Evolutionary conservation across 2,797 vertebrate genomes (phyloP).

Genomic region (Acridotheres tristis): DNA sequence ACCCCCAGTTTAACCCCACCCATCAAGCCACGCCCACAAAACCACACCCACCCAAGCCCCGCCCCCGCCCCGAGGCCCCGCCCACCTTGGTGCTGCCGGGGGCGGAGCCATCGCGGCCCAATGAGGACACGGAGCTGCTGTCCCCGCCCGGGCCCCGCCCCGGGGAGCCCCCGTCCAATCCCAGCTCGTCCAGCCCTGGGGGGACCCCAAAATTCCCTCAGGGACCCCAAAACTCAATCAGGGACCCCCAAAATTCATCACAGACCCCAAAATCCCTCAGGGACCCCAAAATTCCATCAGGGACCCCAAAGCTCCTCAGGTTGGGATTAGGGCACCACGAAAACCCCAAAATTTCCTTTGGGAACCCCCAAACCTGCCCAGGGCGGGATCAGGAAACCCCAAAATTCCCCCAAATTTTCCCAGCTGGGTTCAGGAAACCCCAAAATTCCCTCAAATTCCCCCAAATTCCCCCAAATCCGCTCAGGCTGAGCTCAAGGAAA

Average conservation of each 20-base stretch:
- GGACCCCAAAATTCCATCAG: background rate
- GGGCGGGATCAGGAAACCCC: too few species aligned
- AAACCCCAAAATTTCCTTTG: too few species aligned
- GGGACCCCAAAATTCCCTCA: background rate
- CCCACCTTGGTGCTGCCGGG: background rate
- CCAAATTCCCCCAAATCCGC: too few species aligned
- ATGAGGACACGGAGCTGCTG: background rate
- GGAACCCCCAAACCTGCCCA: too few species aligned
- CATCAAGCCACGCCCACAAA: background rate
- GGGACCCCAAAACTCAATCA: background rate
- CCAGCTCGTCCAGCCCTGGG: background rate
- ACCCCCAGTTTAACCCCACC: background rate
- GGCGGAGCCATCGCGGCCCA: background rate
- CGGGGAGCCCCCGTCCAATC: background rate
- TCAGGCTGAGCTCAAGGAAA: too few species aligned
- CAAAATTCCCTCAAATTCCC: too few species aligned
- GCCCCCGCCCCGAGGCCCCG: background rate
- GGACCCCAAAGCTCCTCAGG: too few species aligned
- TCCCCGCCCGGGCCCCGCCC: background rate
- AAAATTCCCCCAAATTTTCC: too few species aligned
- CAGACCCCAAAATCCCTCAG: background rate
- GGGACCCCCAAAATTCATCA: background rate
- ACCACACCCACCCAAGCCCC: background rate
- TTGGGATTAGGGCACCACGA: too few species aligned
- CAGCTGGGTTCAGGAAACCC: too few species aligned